phyloP scores from a whole-genome alignment of 2,797 vertebrate species.

The Ficedula albicollis region DNA sequence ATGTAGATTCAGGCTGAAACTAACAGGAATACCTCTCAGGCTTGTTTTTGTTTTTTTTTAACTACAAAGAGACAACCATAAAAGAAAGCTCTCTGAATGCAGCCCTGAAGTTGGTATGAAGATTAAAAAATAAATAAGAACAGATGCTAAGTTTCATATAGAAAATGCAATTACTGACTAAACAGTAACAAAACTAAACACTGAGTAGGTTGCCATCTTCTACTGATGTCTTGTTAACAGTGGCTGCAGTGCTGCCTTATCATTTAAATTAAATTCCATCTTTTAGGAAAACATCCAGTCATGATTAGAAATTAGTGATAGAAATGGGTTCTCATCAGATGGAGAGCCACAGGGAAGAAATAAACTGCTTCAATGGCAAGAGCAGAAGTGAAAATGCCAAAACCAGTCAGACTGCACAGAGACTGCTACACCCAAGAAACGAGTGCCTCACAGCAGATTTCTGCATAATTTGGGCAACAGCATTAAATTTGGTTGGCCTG shows the following conservation, averaged over 20 bases:
- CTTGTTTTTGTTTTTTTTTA: not conserved
- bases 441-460: not conserved
- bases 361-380: not conserved
- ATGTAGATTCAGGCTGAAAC: not conserved
- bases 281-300: not conserved
- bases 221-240: not conserved
- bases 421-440: not conserved
- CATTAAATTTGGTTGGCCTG: not conserved
- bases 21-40: not conserved
- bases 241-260: not conserved
- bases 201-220: not conserved
- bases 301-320: not conserved
- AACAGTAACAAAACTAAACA: not conserved
- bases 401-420: not conserved
- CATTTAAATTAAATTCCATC: not conserved
- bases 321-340: not conserved
- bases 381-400: not conserved
- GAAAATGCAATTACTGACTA: slow-evolving; percentile 23
- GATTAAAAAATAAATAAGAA: slow-evolving; percentile 7
- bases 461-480: not conserved
- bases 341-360: not conserved
- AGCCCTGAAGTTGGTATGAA: not conserved
- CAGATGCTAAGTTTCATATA: slow-evolving; percentile 12
- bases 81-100: not conserved
- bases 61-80: not conserved